A percentile compares a stretch with the other conserved stretches of the same genome.
Evolutionary conservation across 2,888 invertebrate species (phyloP).

Genomic region (Oegoconia quadripuncta): DNA sequence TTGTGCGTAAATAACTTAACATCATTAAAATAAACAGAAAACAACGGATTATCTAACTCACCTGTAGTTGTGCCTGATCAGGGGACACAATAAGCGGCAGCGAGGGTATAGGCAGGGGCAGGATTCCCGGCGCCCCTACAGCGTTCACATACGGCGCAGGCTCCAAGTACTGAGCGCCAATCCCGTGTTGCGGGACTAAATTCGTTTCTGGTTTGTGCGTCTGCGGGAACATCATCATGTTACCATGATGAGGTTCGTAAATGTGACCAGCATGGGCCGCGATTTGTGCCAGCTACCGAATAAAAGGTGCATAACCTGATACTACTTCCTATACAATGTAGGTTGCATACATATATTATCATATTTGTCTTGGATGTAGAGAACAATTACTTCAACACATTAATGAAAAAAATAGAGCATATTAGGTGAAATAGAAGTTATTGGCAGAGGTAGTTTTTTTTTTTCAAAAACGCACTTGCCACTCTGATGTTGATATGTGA

Average conservation of each 20-base stretch:
- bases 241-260: slow-evolving; percentile 16
- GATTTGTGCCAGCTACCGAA: slow-evolving; percentile 6
- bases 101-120: slow-evolving; percentile 39
- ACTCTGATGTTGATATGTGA: no score
- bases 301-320: slow-evolving; percentile 7
- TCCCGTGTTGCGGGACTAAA: slow-evolving; percentile 55
- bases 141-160: slow-evolving; percentile 47
- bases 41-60: slow-evolving; percentile 19
- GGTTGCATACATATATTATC: no score
- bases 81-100: slow-evolving; percentile 50
- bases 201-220: slow-evolving; percentile 33
- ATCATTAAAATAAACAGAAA: no score
- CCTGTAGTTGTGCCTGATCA: slow-evolving; percentile 60
- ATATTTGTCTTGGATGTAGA: no score
- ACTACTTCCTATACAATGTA: no score
- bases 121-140: slow-evolving; percentile 17
- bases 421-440: no score
- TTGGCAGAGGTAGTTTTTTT: no score
- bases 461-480: no score
- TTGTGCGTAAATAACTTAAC: no score
- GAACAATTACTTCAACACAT: no score
- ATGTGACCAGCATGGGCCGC: slow-evolving; percentile 1
- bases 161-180: slow-evolving; percentile 60
- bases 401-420: no score
- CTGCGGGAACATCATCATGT: slow-evolving; percentile 28